These are phyloP conservation scores for Drosophila pectinifera DNA, from an alignment of 1,140 invertebrate species.

Conservation along the genomic window DNA sequence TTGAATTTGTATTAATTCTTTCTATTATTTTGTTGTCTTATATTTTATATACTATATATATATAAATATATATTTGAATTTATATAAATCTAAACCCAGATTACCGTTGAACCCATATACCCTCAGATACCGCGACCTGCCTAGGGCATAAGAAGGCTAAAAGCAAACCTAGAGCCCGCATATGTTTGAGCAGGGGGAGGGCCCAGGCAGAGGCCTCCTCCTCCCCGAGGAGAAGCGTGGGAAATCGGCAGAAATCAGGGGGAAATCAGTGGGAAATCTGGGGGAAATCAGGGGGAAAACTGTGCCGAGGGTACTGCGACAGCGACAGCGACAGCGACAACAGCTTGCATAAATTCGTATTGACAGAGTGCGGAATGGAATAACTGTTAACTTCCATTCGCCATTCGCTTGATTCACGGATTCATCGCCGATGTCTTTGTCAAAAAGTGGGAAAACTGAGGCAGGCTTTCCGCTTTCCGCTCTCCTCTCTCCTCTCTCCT, in stretches of 20 bases:
- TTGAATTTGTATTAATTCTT: no score
- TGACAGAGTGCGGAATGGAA: constrained; percentile 74
- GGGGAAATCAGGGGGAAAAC: background rate
- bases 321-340: constrained; percentile 33
- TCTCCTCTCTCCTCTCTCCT: background rate
- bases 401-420: constrained; percentile 59
- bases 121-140: background rate
- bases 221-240: constrained; percentile 7
- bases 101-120: constrained; percentile 20
- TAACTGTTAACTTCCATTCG: constrained; percentile 67
- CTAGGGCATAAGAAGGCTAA: constrained; percentile 31
- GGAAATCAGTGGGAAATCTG: background rate
- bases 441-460: constrained; percentile 52
- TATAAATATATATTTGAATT: no score
- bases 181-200: constrained; percentile 42
- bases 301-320: no score
- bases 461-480: constrained; percentile 15
- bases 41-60: no score
- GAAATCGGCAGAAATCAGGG: constrained; percentile 1
- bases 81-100: no score
- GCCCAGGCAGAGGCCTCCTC: constrained; percentile 6
- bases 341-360: constrained; percentile 80
- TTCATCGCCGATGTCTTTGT: constrained; percentile 69
- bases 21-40: no score
- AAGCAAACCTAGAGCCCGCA: constrained; percentile 41